phyloP scores from a whole-genome alignment of 2,888 invertebrate genomes.

The Leucozona laternaria region DNA sequence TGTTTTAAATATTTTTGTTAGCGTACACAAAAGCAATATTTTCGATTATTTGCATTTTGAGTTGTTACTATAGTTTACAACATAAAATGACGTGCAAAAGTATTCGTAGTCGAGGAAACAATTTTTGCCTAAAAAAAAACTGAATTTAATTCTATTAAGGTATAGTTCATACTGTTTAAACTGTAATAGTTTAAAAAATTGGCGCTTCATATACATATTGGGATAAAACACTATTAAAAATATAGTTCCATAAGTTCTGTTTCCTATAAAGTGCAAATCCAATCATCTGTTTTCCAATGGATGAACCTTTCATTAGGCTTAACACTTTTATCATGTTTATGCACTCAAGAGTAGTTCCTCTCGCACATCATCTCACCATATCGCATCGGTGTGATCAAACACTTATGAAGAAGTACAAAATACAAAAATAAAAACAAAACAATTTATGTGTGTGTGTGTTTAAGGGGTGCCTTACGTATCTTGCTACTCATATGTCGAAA shows the following conservation, averaged over 20 bases:
- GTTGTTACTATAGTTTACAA: no score
- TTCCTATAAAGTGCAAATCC: not conserved
- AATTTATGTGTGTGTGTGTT: conserved; percentile 24
- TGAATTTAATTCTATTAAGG: no score
- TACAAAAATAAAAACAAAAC: conserved; percentile 35
- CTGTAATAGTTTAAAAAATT: not conserved
- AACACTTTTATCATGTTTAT: conserved; percentile 35
- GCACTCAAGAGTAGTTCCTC: conserved; percentile 38
- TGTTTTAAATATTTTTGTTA: no score
- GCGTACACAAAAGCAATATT: no score
- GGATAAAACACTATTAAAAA: not conserved
- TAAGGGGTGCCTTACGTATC: conserved; percentile 4
- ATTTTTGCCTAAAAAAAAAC: no score
- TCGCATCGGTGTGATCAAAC: conserved; percentile 25
- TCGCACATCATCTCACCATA: conserved; percentile 44
- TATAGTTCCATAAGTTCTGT: not conserved
- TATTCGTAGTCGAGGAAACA: no score
- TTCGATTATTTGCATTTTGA: no score
- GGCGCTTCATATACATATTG: not conserved
- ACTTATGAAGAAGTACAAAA: conserved; percentile 35
- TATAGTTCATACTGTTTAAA: no score
- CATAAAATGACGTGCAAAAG: no score
- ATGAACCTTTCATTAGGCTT: conserved; percentile 30
- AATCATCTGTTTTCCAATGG: conserved; percentile 18
- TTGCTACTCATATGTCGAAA: conserved; percentile 47